These are phyloP conservation scores for Enteromius argenteus DNA, from an alignment of 2,797 vertebrate species.

Conservation along the genomic window DNA sequence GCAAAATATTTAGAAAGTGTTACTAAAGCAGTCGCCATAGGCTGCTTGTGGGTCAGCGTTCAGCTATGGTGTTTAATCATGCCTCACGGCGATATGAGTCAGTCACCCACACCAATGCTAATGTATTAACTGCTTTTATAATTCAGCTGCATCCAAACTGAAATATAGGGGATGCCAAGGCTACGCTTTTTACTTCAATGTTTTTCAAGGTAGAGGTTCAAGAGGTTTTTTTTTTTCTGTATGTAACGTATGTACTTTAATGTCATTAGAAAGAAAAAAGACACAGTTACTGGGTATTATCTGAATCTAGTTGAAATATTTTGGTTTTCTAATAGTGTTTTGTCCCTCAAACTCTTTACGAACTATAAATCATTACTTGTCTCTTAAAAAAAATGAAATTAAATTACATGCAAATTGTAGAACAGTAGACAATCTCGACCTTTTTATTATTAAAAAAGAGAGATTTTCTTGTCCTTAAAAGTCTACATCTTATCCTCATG, in stretches of 20 bases:
- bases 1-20: background rate
- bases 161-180: background rate
- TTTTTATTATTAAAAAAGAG: no score
- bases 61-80: slow-evolving; percentile 26
- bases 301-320: background rate
- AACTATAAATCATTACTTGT: no score
- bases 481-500: no score
- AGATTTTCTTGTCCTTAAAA: no score
- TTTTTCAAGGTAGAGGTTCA: background rate
- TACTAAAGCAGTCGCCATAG: background rate
- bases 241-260: background rate
- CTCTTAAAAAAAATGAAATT: no score
- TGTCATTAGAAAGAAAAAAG: background rate
- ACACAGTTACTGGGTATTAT: background rate
- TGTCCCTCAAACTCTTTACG: background rate
- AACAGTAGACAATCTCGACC: no score
- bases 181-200: background rate
- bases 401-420: no score
- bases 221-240: background rate
- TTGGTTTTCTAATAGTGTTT: background rate
- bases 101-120: slow-evolving; percentile 30
- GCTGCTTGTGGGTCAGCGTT: background rate
- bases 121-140: slow-evolving; percentile 10
- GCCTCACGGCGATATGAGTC: background rate
- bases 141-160: slow-evolving; percentile 8